Conservation (phyloP, 2,797 vertebrate species). For the Argentina silus region DNA sequence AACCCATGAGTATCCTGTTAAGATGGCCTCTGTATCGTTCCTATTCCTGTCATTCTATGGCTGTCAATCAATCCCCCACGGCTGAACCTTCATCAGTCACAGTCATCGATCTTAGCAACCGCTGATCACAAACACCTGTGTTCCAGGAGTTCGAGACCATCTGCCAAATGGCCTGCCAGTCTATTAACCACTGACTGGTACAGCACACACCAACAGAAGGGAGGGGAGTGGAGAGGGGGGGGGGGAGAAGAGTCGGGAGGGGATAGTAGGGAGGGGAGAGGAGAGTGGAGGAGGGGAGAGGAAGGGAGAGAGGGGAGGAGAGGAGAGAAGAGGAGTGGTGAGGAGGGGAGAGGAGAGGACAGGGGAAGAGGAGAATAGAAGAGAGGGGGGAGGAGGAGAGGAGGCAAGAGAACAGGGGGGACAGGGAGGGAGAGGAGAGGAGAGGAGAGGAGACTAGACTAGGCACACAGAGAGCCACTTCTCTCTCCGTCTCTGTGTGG, state of each 20-base stretch:
- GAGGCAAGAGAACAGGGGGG: no score
- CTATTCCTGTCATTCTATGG: background rate
- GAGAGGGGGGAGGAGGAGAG: no score
- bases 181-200: background rate
- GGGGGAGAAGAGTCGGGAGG: background rate
- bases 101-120: background rate
- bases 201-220: background rate
- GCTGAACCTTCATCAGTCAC: background rate
- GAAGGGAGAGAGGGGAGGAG: background rate
- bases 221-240: no score
- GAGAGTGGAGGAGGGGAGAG: background rate
- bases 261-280: background rate
- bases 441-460: background rate
- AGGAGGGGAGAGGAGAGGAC: no score
- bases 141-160: background rate
- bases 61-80: background rate
- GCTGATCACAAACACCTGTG: background rate
- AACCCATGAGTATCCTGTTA: background rate
- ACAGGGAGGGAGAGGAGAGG: no score
- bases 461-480: conserved; percentile 15
- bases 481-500: background rate
- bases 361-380: no score
- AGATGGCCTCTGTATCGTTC: background rate
- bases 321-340: no score
- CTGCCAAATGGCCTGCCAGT: background rate